phyloP scores from a whole-genome alignment of 2,113 vertebrate species.

The Syrrhaptes paradoxus region DNA sequence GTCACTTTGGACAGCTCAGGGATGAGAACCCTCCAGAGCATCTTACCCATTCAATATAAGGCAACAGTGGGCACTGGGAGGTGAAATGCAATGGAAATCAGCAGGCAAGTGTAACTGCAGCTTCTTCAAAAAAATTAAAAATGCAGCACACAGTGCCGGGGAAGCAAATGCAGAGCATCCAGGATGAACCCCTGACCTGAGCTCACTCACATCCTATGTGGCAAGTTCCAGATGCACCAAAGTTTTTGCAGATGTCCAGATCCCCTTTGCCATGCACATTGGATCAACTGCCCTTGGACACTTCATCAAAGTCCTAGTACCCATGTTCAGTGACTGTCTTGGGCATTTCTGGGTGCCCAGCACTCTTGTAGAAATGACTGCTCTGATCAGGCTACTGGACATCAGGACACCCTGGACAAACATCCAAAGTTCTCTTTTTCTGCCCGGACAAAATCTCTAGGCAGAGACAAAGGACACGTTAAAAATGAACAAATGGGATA shows the following conservation, averaged over 20 bases:
- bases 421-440: not conserved
- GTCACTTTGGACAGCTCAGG: not conserved
- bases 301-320: not conserved
- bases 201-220: rapidly evolving
- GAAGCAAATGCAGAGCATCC: rapidly evolving
- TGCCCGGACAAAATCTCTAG: not conserved
- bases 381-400: not conserved
- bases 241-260: not conserved
- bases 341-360: not conserved
- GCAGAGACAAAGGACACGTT: not conserved
- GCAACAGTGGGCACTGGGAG: not conserved
- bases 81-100: not conserved
- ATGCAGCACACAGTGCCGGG: not conserved
- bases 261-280: not conserved
- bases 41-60: not conserved
- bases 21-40: not conserved
- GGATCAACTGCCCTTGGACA: not conserved
- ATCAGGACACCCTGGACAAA: not conserved
- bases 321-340: not conserved
- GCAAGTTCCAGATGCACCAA: not conserved
- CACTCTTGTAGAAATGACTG: not conserved
- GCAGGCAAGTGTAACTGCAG: not conserved
- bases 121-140: not conserved
- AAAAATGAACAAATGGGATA: not conserved
- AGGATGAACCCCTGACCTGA: not conserved